Evolutionary conservation across 2,888 invertebrate genomes (phyloP).

Genomic region (Chrysolina haemoptera): DNA sequence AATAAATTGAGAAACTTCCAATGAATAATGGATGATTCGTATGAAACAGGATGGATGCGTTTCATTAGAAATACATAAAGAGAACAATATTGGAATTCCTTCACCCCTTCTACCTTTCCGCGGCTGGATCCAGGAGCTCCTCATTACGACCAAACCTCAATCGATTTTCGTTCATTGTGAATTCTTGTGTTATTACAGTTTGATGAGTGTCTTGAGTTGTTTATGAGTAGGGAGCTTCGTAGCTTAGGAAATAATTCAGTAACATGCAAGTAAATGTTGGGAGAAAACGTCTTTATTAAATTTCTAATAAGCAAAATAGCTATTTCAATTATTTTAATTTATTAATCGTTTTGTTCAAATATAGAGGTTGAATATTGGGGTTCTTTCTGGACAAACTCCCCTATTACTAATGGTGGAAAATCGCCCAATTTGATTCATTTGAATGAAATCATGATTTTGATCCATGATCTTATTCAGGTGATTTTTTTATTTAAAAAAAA

Average conservation of each 20-base stretch:
- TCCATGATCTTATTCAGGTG: no score
- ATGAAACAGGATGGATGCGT: background rate
- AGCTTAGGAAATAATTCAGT: background rate
- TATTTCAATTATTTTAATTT: no score
- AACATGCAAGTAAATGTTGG: no score
- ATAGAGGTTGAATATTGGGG: no score
- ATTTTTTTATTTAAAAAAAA: no score
- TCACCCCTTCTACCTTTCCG: background rate
- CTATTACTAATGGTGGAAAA: no score
- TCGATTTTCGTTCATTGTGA: conserved; percentile 30
- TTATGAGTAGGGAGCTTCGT: conserved; percentile 13
- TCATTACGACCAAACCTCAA: conserved; percentile 18
- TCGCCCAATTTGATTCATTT: no score
- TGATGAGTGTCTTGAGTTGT: conserved; percentile 32
- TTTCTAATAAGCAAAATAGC: no score
- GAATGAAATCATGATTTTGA: no score
- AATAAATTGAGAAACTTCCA: background rate
- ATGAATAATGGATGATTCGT: background rate
- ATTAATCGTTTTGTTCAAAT: no score
- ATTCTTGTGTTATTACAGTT: conserved; percentile 34
- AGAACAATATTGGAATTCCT: conserved; percentile 13
- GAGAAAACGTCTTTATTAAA: no score
- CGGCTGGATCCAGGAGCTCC: background rate
- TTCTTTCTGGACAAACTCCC: no score
- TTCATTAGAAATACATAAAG: background rate